Evolutionary conservation across 1,140 invertebrate species (phyloP), one percentile per base, ranked within the genome.

Genomic region (Drosophila tristis): DNA sequence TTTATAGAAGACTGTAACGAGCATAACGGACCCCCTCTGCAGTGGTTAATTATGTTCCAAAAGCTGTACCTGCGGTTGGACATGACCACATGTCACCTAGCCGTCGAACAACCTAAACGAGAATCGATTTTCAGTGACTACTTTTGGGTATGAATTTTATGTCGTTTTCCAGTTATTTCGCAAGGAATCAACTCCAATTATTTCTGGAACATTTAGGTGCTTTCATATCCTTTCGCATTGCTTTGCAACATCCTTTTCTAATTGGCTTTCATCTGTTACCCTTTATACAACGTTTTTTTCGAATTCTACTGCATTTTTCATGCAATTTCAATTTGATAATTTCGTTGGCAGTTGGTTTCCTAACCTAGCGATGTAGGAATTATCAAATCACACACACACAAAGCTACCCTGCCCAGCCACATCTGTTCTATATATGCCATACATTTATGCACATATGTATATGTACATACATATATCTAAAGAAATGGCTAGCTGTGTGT

Each of bases 251-350:
- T 20, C 11, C 6, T 1, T 15, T 54, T 15, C 7, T 44, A 51
- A 54, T 43, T n/a, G 65, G 48, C 20, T 20, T 0, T 4, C 2
- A 5, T 35, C 15, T 47, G 20, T 29, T 66, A 6, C 35, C 4
- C 45, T 31, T 26, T 5, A 26, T 31, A 7, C 6, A 31, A 16
- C 29, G 8, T 7, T 31, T 16, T n/a, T 45, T 45, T 29, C 13
- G 25, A 58, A 48, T n/a, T 20, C 31, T 39, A 70, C 45, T 47
- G 53, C 53, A 48, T 70, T 70, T 70, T 59, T 35, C 55, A 45
- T 53, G 7, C 65, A 60, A 71, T 60, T 72, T 72, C 51, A 71
- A 60, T 71, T 72, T 60, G 56, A 72, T 70, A 72, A 72, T 72
- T 72, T 72, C 54, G 67, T 39, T 42, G 31, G 55, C 48, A 59